Conservation (phyloP, 2,113 vertebrate genomes). For the Capreolus pygargus region DNA sequence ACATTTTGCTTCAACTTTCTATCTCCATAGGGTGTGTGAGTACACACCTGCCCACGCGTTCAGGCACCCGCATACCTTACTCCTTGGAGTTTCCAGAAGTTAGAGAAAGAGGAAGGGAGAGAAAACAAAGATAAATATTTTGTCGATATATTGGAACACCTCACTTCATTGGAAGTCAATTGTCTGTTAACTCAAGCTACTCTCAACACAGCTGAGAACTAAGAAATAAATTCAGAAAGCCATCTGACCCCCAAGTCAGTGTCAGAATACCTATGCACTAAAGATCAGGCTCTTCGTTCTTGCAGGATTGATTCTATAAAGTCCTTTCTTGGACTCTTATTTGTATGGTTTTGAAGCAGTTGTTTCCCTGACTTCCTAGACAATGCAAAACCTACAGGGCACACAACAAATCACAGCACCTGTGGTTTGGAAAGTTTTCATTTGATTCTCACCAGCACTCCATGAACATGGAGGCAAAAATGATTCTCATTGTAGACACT, state of each 20-base stretch:
- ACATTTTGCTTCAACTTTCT: conserved; percentile 20
- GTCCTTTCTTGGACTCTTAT: neutral
- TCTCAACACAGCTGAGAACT: neutral
- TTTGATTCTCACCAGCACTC: neutral
- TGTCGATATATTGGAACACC: neutral
- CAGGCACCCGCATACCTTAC: neutral
- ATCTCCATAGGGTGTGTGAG: conserved; percentile 5
- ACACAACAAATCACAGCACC: neutral
- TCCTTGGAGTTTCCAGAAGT: neutral
- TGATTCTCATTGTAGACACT: neutral
- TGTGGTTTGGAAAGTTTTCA: neutral
- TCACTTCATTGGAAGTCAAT: neutral
- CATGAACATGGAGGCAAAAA: neutral
- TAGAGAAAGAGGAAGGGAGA: conserved; percentile 28
- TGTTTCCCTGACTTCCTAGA: neutral
- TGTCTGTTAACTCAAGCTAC: neutral
- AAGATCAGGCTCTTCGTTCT: neutral
- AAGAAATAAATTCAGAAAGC: neutral
- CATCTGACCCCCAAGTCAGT: neutral
- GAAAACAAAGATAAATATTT: neutral
- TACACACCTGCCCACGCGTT: neutral
- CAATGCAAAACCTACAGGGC: neutral
- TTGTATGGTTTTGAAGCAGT: neutral
- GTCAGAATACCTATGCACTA: neutral
- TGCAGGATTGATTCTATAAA: neutral